Evolutionary conservation across 2,888 invertebrate species (phyloP), one percentile per base, ranked within the genome.

Genomic region (Pollenia labialis): DNA sequence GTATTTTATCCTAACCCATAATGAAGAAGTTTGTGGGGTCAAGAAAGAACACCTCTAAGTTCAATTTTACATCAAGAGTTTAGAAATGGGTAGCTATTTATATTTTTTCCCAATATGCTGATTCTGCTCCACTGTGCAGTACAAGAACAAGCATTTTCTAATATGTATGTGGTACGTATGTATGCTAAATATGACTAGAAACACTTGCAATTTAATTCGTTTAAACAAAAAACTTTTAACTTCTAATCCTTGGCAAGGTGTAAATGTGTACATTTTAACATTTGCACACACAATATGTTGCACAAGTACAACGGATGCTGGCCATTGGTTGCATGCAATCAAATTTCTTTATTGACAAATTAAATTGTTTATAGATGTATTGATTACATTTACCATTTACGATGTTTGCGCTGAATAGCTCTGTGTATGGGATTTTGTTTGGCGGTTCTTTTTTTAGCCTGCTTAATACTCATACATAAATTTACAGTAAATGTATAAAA

Each of bases 311-410:
- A 52, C 64, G 9, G 46, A 40, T 14, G 62, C 50, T 16, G 32
- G 6, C 32, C 6, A 32, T 32, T 32, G 32, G 66, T 52, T 69
- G 58, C 66, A 69, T 68, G 69, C 68, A 81, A 87, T 79, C 74
- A 81, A 81, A 72, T 77, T 81, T 87, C 48, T 71, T 84, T 79
- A 64, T 79, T 87, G 87, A 88, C 88, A 88, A 88, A 87, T 87
- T 71, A 68, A 81, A 85, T 81, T 81, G 56, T 81, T 88, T 87
- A 87, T 77, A 48, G 81, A 18, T 72, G 42, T 80, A 72, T 74
- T 85, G 84, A 80, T 79, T 79, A 58, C 84, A 77, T 50, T 74
- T 62, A 16, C 32, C 14, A 16, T 18, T 44, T 32, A 48, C 58
- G 32, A 10, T 9, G 16, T 68, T 66, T 66, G 42, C 4, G 42